These are phyloP conservation scores for Ceuthmochares aereus DNA, from an alignment of 2,113 vertebrate genomes.

Conservation along the genomic window DNA sequence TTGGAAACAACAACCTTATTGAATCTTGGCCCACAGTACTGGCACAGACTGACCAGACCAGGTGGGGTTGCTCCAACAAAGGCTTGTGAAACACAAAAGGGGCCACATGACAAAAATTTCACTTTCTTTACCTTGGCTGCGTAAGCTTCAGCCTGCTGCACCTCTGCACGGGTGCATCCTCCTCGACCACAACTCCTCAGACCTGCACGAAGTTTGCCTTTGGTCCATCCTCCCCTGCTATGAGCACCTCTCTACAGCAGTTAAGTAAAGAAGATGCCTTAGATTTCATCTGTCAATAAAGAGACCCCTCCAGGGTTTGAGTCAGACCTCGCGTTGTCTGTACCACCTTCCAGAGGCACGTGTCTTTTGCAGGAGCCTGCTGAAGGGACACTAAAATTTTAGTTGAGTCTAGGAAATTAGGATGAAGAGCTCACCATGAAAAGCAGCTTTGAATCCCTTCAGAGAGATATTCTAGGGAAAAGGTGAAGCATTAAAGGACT, in stretches of 20 bases:
- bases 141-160: not conserved
- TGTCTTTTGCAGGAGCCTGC: not conserved
- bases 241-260: not conserved
- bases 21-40: fast-evolving
- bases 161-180: not conserved
- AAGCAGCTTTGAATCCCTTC: not conserved
- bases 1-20: constrained; percentile 1
- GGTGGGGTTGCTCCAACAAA: not conserved
- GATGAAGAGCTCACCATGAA: not conserved
- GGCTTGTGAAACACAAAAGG: not conserved
- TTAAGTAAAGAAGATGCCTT: not conserved
- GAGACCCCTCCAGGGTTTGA: fast-evolving
- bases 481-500: not conserved
- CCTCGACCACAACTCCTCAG: not conserved
- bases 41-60: not conserved
- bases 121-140: not conserved
- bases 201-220: not conserved
- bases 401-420: not conserved
- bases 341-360: not conserved
- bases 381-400: not conserved
- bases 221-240: not conserved
- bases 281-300: not conserved
- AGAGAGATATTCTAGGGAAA: not conserved
- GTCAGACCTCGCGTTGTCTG: not conserved
- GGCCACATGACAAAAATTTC: not conserved